Evolutionary conservation across 2,797 vertebrate species (phyloP).

Genomic region (Bradypodion ventrale): DNA sequence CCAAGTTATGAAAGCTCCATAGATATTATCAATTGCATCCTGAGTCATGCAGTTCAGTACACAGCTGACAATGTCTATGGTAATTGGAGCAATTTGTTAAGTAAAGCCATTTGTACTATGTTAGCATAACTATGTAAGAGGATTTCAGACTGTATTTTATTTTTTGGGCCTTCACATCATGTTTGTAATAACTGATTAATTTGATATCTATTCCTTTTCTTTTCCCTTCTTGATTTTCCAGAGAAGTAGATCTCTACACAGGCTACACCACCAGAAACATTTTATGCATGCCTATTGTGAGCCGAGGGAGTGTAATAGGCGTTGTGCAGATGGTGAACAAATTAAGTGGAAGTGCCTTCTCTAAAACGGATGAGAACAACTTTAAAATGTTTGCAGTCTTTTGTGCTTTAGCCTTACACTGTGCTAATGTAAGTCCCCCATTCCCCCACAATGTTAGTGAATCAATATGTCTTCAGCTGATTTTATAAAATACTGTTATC

Average conservation of each 20-base stretch:
- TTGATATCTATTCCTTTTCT: not conserved
- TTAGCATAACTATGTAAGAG: too few relatives aligned
- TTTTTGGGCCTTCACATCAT: not conserved
- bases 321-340: conserved; percentile 99
- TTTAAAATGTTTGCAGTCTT: conserved; percentile 99
- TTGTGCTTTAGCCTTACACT: conserved; percentile 99
- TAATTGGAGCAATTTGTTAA: too few relatives aligned
- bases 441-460: not conserved
- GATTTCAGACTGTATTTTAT: too few relatives aligned
- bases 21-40: too few relatives aligned
- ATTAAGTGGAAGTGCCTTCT: conserved; percentile 98
- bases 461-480: not conserved
- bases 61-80: too few relatives aligned
- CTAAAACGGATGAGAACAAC: conserved; percentile 99
- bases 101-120: too few relatives aligned
- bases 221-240: conserved; percentile 56
- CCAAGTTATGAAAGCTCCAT: too few relatives aligned
- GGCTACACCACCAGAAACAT: conserved; percentile 98
- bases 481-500: conserved; percentile 23
- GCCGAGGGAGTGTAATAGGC: conserved; percentile 94
- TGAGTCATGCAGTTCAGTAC: too few relatives aligned
- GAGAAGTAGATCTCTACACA: conserved; percentile 98
- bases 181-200: conserved; percentile 16
- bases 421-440: conserved; percentile 95
- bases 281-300: conserved; percentile 99